These are phyloP conservation scores for Magallana ariakensis DNA, from an alignment of 1,140 invertebrate species.

Conservation along the genomic window DNA sequence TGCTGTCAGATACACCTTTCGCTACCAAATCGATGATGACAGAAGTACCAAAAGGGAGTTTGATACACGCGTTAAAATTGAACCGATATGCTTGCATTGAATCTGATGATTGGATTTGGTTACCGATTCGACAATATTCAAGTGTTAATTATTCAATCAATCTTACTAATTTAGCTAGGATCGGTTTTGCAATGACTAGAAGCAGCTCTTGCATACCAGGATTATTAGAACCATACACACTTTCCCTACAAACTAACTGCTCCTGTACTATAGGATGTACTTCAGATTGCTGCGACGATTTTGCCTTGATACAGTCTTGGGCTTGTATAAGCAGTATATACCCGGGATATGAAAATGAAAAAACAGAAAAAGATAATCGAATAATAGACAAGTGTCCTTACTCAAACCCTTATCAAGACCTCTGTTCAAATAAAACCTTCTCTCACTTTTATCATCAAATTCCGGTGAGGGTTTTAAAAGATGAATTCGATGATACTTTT, in stretches of 20 bases:
- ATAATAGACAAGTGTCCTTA: not conserved
- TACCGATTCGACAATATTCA: not conserved
- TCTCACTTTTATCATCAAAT: not conserved
- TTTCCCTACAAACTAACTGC: not conserved
- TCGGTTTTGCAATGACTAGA: not conserved
- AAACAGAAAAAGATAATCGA: not conserved
- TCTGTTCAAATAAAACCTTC: not conserved
- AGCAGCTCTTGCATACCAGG: not conserved
- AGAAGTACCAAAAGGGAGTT: too few relatives aligned
- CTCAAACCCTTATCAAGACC: not conserved
- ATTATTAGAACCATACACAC: not conserved
- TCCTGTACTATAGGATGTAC: not conserved
- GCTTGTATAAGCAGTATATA: not conserved
- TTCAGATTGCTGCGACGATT: conserved; percentile 8
- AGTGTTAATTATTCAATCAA: not conserved
- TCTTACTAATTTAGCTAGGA: not conserved
- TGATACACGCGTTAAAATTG: too few relatives aligned
- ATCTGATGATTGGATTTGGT: too few relatives aligned
- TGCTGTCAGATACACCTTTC: too few relatives aligned
- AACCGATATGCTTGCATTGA: too few relatives aligned
- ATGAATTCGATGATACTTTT: not conserved
- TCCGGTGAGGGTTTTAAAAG: not conserved
- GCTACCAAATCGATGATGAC: too few relatives aligned
- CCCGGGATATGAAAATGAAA: not conserved
- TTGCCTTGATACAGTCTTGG: not conserved